Percentiles rank a stretch among this genome's conserved stretches.
Conservation (phyloP, 1,140 invertebrate genomes). For the Melipona quadrifasciata region DNA sequence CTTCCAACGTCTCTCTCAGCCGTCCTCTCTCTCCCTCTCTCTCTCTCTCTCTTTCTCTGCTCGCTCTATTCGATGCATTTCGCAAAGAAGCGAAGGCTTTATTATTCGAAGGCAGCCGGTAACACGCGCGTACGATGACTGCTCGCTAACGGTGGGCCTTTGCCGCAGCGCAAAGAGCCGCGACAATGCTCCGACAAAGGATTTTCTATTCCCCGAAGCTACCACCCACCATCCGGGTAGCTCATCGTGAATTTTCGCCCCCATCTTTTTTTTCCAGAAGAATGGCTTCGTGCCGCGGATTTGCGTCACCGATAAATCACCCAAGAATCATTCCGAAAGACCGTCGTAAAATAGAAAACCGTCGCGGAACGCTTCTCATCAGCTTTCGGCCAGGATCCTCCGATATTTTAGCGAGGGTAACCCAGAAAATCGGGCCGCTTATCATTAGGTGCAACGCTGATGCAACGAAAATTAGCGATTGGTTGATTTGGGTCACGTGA, state of each 20-base stretch:
- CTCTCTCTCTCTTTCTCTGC: no score
- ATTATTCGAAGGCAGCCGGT: neutral
- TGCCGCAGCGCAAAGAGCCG: neutral
- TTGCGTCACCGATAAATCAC: slow-evolving; percentile 56
- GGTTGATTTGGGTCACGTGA: no score
- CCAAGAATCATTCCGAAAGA: slow-evolving; percentile 42
- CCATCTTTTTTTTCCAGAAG: neutral
- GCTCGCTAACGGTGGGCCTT: neutral
- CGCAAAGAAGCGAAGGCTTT: neutral
- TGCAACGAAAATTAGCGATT: no score
- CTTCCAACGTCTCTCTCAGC: neutral
- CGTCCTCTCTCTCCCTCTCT: no score
- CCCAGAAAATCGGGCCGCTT: no score
- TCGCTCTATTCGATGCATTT: neutral
- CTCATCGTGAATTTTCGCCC: neutral
- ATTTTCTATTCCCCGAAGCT: neutral
- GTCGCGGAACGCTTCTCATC: neutral
- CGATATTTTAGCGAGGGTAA: no score
- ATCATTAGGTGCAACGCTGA: no score
- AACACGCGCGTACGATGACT: neutral
- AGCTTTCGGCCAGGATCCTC: neutral
- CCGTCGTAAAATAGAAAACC: neutral
- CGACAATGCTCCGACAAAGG: neutral
- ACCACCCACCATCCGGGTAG: neutral
- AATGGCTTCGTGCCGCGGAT: slow-evolving; percentile 31